phyloP scores from a whole-genome alignment of 2,113 vertebrate species.

The Cnemophilus loriae region DNA sequence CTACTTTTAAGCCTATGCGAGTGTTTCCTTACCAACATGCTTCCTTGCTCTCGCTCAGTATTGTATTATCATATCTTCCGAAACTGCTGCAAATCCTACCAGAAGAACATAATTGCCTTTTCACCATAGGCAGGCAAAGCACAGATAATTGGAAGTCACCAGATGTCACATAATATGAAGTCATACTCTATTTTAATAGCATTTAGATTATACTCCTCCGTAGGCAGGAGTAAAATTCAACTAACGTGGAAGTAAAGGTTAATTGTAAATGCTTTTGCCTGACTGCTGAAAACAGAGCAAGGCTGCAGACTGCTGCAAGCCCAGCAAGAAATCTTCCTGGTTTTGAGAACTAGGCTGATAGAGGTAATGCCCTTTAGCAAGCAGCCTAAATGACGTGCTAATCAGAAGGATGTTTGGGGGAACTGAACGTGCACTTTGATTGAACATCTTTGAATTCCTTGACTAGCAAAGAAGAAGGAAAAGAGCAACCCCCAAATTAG shows the following conservation, averaged over 20 bases:
- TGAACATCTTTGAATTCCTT: neutral
- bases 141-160: conserved; percentile 59
- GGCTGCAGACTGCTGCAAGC: conserved; percentile 68
- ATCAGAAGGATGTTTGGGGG: conserved; percentile 33
- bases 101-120: conserved; percentile 56
- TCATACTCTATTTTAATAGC: conserved; percentile 64
- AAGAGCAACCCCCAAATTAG: neutral
- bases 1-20: neutral
- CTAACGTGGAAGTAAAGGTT: conserved; percentile 56
- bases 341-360: conserved; percentile 74
- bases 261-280: conserved; percentile 65
- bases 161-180: conserved; percentile 66
- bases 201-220: conserved; percentile 55
- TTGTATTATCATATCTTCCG: conserved; percentile 12
- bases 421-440: neutral
- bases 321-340: conserved; percentile 69
- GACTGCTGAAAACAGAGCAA: conserved; percentile 73
- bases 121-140: conserved; percentile 55
- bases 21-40: neutral
- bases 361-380: conserved; percentile 63
- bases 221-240: conserved; percentile 62
- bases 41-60: conserved; percentile 9
- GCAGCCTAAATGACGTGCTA: conserved; percentile 45
- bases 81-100: conserved; percentile 49
- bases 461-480: neutral